Evolutionary conservation across 1,140 invertebrate genomes (phyloP), one percentile per base, ranked within the genome.

Genomic region (Drosophila gunungcola): DNA sequence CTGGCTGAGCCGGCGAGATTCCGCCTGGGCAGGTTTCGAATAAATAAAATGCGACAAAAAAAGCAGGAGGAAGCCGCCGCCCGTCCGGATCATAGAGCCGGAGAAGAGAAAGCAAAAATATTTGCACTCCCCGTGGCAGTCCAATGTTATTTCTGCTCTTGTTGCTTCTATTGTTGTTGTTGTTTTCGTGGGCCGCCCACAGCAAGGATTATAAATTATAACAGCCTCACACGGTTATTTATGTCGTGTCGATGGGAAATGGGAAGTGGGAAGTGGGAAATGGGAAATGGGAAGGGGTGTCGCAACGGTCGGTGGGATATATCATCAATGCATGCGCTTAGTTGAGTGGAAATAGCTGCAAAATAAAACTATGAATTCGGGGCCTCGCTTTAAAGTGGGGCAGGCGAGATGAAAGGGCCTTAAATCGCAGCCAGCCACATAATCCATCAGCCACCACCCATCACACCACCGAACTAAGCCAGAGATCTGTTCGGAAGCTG

Each of bases 181-280:
- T 64, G 63, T 10, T 70, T 34, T 41, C 54, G 53, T 45, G 62
- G 48, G 55, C 13, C 55, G 69, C 68, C 68, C 48, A 76, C 61
- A 73, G 80, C 77, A 90, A 80, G 78, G 84, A 90, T 89, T 89
- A 88, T 91, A 91, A 91, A 88, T 91, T 91, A 91, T 84, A 91
- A 77, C 83, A 73, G 80, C 77, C 83, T 69, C 76, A 68, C 77
- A 89, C 76, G 76, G 79, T 85, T 90, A 86, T 90, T 90, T 90
- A 85, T 90, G 86, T 75, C 75, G 72, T 82, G 86, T 90, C 77
- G 80, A 86, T 90, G 79, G 81, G 63, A 49, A 54, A 21, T 21
- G 16, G 16, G 16, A 21, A 21, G 1, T 21, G 16, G 16, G 16
- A 21, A 21, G n/a, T n/a, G n/a, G n/a, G n/a, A n/a, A n/a, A n/a